These are phyloP conservation scores for Psilopsiagon aymara DNA, from an alignment of 2,113 vertebrate species.

Conservation along the genomic window DNA sequence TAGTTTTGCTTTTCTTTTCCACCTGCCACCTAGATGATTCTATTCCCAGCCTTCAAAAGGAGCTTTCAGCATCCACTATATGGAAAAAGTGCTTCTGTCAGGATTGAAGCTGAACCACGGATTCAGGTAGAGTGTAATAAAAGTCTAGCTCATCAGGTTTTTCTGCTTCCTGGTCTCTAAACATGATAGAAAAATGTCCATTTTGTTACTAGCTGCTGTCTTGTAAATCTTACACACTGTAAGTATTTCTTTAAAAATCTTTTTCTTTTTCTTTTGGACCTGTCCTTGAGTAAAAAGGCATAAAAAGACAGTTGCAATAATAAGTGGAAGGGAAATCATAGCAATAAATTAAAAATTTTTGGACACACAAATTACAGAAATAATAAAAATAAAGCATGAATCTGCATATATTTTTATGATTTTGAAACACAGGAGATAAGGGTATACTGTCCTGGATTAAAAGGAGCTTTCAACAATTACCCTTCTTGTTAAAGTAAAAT, in stretches of 20 bases:
- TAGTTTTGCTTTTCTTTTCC: background rate
- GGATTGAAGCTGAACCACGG: background rate
- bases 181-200: background rate
- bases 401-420: background rate
- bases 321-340: background rate
- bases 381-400: background rate
- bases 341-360: background rate
- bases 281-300: background rate
- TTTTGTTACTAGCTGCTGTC: background rate
- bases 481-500: background rate
- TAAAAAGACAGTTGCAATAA: background rate
- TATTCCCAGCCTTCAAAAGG: background rate
- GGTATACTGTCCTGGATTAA: background rate
- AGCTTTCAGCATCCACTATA: background rate
- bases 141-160: background rate
- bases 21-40: background rate
- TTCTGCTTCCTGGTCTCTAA: background rate
- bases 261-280: background rate
- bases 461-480: background rate
- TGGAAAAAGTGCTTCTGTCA: background rate
- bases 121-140: background rate
- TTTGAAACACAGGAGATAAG: background rate
- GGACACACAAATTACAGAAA: background rate
- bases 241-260: background rate
- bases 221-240: background rate